phyloP scores from a whole-genome alignment of 1,140 invertebrate genomes.

The Prorops nasuta region DNA sequence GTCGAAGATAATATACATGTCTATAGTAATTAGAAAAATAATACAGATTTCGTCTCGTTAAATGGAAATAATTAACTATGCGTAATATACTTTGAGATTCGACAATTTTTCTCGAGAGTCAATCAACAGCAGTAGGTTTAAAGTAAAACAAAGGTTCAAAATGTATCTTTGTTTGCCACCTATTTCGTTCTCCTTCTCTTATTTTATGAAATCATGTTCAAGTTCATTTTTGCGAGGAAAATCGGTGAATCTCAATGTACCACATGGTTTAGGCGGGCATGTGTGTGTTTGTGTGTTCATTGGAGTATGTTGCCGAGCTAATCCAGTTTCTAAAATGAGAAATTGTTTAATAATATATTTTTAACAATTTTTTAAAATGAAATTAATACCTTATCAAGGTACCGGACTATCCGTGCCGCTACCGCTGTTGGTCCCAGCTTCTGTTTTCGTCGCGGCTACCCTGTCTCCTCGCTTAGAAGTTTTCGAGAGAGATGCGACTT shows the following conservation, averaged over 20 bases:
- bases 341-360: conserved; percentile 26
- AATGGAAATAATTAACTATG: conserved; percentile 43
- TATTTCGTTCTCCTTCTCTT: too few species aligned
- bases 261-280: conserved; percentile 30
- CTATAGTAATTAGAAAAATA: conserved; percentile 54
- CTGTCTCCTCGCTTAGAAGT: conserved; percentile 66
- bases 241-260: conserved; percentile 4
- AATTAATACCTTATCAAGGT: conserved; percentile 50
- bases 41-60: conserved; percentile 45
- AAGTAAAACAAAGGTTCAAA: too few species aligned
- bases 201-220: too few species aligned
- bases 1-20: conserved; percentile 23
- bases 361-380: conserved; percentile 3
- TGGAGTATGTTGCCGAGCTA: conserved; percentile 43
- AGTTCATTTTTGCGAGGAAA: too few species aligned
- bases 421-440: conserved; percentile 66
- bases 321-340: conserved; percentile 25
- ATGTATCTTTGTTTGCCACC: too few species aligned
- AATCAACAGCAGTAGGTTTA: too few species aligned
- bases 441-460: conserved; percentile 53
- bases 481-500: conserved; percentile 82
- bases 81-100: conserved; percentile 21
- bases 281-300: too few species aligned
- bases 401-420: conserved; percentile 74
- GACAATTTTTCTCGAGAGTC: too few species aligned